Conservation (phyloP, 2,113 vertebrate genomes). For the Vulpes lagopus region DNA sequence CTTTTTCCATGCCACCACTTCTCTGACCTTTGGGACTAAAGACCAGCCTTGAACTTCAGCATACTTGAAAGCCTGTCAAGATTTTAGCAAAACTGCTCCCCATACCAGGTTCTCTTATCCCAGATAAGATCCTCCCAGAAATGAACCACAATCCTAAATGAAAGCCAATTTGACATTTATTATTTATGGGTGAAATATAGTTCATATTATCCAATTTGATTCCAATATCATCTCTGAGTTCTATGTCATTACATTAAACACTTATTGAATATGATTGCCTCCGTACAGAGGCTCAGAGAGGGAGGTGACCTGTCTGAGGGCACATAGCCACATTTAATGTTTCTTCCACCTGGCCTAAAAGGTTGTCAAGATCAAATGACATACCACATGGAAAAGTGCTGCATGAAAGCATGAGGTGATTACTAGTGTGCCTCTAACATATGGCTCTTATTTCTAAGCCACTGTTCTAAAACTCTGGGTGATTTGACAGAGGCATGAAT, state of each 20-base stretch:
- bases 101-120: not conserved
- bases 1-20: not conserved
- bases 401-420: not conserved
- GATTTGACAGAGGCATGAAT: not conserved
- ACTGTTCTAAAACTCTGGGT: not conserved
- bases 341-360: not conserved
- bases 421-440: not conserved
- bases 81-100: constrained; percentile 15
- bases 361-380: not conserved
- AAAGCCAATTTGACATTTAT: not conserved
- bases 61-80: constrained; percentile 29
- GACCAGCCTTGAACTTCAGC: not conserved
- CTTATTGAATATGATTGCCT: not conserved
- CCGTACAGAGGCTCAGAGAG: not conserved
- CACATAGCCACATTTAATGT: not conserved
- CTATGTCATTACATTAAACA: constrained; percentile 15
- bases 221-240: not conserved
- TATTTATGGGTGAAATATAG: constrained; percentile 14
- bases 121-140: not conserved
- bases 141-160: not conserved
- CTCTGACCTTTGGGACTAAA: not conserved
- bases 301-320: not conserved
- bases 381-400: not conserved
- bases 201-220: constrained; percentile 36
- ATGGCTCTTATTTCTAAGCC: not conserved